Evolutionary conservation across 2,888 invertebrate genomes (phyloP).

Genomic region (Pyrocoelia pectoralis): DNA sequence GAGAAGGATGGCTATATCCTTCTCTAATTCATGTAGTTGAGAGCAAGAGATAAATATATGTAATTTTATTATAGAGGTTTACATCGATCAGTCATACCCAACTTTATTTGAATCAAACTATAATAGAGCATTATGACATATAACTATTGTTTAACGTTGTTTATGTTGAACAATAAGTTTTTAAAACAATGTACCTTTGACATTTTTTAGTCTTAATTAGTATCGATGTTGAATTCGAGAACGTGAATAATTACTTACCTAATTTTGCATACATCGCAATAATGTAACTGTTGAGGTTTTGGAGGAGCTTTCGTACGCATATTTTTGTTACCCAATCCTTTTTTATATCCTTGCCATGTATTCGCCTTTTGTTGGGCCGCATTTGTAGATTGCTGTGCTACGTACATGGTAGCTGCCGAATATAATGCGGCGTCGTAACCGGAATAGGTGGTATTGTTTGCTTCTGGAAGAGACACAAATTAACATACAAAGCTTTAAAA

Average conservation of each 20-base stretch:
- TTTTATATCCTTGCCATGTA: slow-evolving; percentile 71
- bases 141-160: too few relatives aligned
- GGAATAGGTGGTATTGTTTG: slow-evolving; percentile 75
- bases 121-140: too few relatives aligned
- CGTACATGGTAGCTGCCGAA: slow-evolving; percentile 94
- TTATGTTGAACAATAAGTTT: too few relatives aligned
- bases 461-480: slow-evolving; percentile 59
- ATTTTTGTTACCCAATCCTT: slow-evolving; percentile 68
- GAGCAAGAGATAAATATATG: too few relatives aligned
- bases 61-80: too few relatives aligned
- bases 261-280: slow-evolving; percentile 99
- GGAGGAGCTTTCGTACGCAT: slow-evolving; percentile 82
- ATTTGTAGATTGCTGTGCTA: slow-evolving; percentile 78
- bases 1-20: too few relatives aligned
- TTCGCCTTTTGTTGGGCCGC: slow-evolving; percentile 61
- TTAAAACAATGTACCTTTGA: too few relatives aligned
- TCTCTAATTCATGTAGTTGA: too few relatives aligned
- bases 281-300: slow-evolving; percentile 93
- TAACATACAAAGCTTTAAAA: slow-evolving; percentile 40
- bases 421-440: slow-evolving; percentile 96
- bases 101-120: too few relatives aligned
- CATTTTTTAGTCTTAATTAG: too few relatives aligned
- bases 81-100: too few relatives aligned
- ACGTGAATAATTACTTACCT: neutral
- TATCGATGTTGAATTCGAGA: neutral